Evolutionary conservation across 2,888 invertebrate genomes (phyloP), one percentile per base, ranked within the genome.

Genomic region (Chloroclystis v-ata): DNA sequence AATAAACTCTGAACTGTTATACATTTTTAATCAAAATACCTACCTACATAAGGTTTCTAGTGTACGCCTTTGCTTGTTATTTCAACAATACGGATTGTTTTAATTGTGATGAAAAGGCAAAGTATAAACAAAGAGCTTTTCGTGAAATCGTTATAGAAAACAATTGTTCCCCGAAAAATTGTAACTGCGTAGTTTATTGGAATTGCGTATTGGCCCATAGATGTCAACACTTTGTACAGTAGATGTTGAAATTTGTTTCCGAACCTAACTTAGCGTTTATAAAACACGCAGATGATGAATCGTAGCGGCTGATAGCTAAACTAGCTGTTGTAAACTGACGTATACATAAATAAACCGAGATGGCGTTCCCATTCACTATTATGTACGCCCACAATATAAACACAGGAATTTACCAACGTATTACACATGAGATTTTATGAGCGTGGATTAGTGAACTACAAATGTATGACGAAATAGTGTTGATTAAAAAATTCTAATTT

Each of bases 321-420:
- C 33, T 33, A 45, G 16, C 33, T 37, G 45, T 37, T 44, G 37
- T 41, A 37, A 37, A 39, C 30, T 37, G 14, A 30, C 29, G 24
- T 41, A 41, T 29, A 28, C 38, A 43, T 43, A 33, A 45, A 45
- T 49, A 49, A 49, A 45, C 49, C 11, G 33, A 25, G n/a, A 49
- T 42, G 28, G 45, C 32, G 49, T 41, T 38, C 29, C 16, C 40
- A 49, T 50, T 45, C 45, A 49, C 32, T 25, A 10, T 32, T 33
- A 33, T 1, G 26, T 26, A 35, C 47, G 43, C 46, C 35, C 42
- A 42, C 46, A 8, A 44, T 39, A 24, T 47, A 39, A 41, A 44
- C 37, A 37, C 46, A 26, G 29, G 7, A 26, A 20, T 37, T 13
- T 9, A 32, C 2, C 32, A n/a, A 16, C 33, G 33, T 16, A n/a